These are phyloP conservation scores for Amazona guildingii DNA, from an alignment of 2,113 vertebrate species.

Conservation along the genomic window DNA sequence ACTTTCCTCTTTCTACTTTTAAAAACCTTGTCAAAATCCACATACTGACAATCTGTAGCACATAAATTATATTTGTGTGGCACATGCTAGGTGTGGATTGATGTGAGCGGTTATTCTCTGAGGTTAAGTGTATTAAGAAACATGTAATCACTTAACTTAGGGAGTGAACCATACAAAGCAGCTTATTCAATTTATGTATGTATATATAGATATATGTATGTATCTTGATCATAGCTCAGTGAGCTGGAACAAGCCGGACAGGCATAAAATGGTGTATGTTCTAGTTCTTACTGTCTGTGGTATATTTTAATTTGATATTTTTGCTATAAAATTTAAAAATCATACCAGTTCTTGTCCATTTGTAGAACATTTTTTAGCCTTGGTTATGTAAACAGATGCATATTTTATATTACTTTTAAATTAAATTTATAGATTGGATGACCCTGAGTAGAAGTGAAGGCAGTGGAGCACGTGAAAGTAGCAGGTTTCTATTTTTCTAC, in stretches of 20 bases:
- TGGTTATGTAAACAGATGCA: neutral
- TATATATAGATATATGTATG: neutral
- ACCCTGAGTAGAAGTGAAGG: neutral
- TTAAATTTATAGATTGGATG: neutral
- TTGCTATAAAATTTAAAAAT: neutral
- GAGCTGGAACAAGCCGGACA: neutral
- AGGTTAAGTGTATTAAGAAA: neutral
- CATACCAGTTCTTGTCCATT: neutral
- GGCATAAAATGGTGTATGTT: neutral
- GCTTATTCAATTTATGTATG: neutral
- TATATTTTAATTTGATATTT: neutral
- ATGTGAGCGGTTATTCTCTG: neutral
- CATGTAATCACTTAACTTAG: neutral
- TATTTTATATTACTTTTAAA: neutral
- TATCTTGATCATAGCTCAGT: neutral
- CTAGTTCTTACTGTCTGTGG: neutral
- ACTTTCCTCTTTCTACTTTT: neutral
- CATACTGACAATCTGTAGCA: neutral
- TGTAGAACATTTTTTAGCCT: neutral
- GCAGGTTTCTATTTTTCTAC: neutral
- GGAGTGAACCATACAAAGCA: neutral
- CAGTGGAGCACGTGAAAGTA: neutral
- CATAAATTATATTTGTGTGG: neutral
- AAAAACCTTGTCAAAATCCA: neutral
- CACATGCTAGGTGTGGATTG: neutral